Evolutionary conservation across 2,797 vertebrate genomes (phyloP), one percentile per base, ranked within the genome.

Genomic region (Chaetodon trifasciatus): DNA sequence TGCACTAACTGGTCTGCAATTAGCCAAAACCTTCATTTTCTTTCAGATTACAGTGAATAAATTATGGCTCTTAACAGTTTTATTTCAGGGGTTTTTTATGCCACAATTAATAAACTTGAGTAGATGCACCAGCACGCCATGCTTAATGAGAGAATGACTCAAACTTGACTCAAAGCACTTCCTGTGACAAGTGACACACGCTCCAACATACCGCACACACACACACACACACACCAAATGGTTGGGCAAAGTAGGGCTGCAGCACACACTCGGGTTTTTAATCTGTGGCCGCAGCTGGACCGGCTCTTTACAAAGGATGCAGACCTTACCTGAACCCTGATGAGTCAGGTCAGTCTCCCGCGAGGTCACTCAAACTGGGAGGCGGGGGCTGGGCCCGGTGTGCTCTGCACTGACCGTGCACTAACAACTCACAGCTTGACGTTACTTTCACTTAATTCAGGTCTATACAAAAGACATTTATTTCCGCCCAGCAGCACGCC

Each of bases 81-180:
- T 69, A 82, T 66, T 76, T 81, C 62, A 37, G 60, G 42, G 13
- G 35, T 63, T 70, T 81, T 84, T 84, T 80, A 71, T 85, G 70
- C 63, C 32, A 53, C 47, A 49, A 74, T 81, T 84, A 61, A 65
- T 71, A 80, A 70, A 78, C 50, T 63, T 8, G 44, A 76, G 58
- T 78, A 53, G 62, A 70, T 65, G 65, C 61, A 66, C 2, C 28
- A 70, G 44, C 21, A 52, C 40, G 6, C 17, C 32, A 44, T 24
- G 35, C 56, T 62, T 79, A 61, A 78, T 39, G 32, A 62, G 37
- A 73, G 10, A 70, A 73, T 65, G 13, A 76, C 37, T 88, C 66
- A 74, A 63, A 78, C 42, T 76, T 47, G 50, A 77, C 67, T 81
- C 21, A 46, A 19, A 74, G 56, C 74, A 78, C 32, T 76, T 69